phyloP scores from a whole-genome alignment of 2,113 vertebrate species.

The Seriola dumerili region DNA sequence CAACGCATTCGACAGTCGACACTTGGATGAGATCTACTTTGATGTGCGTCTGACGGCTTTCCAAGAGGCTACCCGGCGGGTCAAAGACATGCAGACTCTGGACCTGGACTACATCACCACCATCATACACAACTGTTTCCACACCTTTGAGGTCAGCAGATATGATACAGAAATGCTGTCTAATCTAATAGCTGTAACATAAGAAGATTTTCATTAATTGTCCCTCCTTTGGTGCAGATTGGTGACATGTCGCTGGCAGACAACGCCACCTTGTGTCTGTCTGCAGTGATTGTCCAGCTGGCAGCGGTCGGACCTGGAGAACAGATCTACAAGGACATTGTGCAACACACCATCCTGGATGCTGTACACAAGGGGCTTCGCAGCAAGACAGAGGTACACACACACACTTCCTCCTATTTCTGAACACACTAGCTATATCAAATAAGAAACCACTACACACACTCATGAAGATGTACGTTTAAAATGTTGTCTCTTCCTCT shows the following conservation, averaged over 20 bases:
- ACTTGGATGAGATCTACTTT: conserved; percentile 95
- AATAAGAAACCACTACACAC: not conserved
- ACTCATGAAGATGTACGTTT: not conserved
- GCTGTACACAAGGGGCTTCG: conserved; percentile 90
- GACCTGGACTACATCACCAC: conserved; percentile 89
- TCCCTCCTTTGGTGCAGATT: conserved; percentile 79
- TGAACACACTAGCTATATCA: not conserved
- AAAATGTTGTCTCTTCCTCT: not conserved
- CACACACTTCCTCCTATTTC: no score
- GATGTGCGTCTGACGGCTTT: conserved; percentile 92
- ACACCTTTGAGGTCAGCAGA: conserved; percentile 90
- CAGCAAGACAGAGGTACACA: conserved; percentile 91
- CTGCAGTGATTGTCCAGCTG: conserved; percentile 86
- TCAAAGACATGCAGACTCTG: conserved; percentile 89
- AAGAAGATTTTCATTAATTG: fast-evolving
- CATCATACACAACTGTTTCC: conserved; percentile 95
- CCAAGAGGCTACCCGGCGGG: conserved; percentile 85
- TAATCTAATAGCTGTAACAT: not conserved
- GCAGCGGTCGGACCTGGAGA: conserved; percentile 83
- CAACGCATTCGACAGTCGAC: conserved; percentile 93
- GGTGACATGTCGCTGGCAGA: conserved; percentile 97
- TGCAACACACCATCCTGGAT: conserved; percentile 90
- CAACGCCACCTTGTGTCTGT: conserved; percentile 92
- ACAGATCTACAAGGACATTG: conserved; percentile 89
- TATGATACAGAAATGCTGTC: no score